A percentile compares a stretch with the other conserved stretches of the same genome.
phyloP scores from a whole-genome alignment of 2,113 vertebrate genomes.

The Tachysurus vachellii region DNA sequence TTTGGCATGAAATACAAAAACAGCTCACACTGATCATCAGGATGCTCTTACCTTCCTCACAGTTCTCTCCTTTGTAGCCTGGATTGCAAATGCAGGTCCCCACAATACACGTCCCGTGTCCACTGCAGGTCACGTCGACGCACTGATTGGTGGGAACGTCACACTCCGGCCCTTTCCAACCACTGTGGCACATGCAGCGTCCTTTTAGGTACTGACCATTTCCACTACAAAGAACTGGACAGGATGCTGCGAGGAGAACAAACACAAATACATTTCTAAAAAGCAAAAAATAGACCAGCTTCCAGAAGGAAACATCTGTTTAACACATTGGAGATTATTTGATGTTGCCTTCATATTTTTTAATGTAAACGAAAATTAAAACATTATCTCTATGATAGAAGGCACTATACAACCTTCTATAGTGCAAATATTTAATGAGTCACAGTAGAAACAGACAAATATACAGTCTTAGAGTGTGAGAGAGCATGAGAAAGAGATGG shows the following conservation, averaged over 20 bases:
- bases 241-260: constrained; percentile 79
- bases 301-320: too few relatives aligned
- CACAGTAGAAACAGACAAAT: too few relatives aligned
- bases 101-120: constrained; percentile 92
- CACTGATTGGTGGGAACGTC: constrained; percentile 96
- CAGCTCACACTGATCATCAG: background rate
- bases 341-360: too few relatives aligned
- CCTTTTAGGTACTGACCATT: constrained; percentile 98
- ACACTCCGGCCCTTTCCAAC: constrained; percentile 96
- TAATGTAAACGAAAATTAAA: too few relatives aligned
- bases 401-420: too few relatives aligned
- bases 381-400: too few relatives aligned
- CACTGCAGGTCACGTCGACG: constrained; percentile 89
- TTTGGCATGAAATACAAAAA: background rate
- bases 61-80: constrained; percentile 96
- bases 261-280: constrained; percentile 54
- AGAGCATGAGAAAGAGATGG: too few relatives aligned
- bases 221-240: constrained; percentile 95
- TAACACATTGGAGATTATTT: too few relatives aligned
- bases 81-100: constrained; percentile 98
- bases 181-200: constrained; percentile 94
- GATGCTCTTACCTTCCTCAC: constrained; percentile 88
- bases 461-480: background rate
- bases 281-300: too few relatives aligned
- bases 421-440: too few relatives aligned